Evolutionary conservation across 2,888 invertebrate genomes (phyloP), one percentile per base, ranked within the genome.

Genomic region (Nipponacmea schrenckii): DNA sequence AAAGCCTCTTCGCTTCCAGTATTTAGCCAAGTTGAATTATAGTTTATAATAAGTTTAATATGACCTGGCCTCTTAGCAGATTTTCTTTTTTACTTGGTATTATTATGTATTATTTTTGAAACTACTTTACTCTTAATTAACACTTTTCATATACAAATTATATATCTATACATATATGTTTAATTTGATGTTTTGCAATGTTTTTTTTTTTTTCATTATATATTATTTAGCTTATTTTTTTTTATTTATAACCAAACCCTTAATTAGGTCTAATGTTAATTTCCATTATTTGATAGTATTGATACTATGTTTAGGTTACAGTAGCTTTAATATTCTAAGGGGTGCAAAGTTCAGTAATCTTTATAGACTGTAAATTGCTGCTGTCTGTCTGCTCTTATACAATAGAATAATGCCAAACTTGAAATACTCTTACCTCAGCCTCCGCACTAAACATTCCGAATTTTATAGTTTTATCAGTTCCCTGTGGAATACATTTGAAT

Each of bases 61-160:
- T 56, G 24, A 15, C 56, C 20, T 24, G 56, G 56, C 56, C 24
- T 56, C 56, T 56, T 56, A 56, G 56, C 56, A 20, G 64, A 67
- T 67, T 73, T 73, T 72, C 75, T 74, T 69, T 73, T 78, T 79
- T 79, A 78, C 78, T 79, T 79, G 78, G 77, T 78, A 78, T 78
- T 76, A 72, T 78, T 75, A 74, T 79, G 79, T 79, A 77, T 81
- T 78, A 74, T 80, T 80, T 83, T 81, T 79, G 74, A 78, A 77
- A 79, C 39, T 74, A 77, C 77, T 81, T 80, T 81, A 78, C 77
- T 81, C 80, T 80, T 79, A 77, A 80, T 77, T 79, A 39, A 81
- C 83, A 81, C 80, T 81, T 81, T 83, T 83, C 82, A 81, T 83
- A 81, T 83, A 82, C 81, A 82, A 78, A 79, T 39, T 39, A 39